phyloP scores from a whole-genome alignment of 2,888 invertebrate species.

The Drosophila nr. medialis region DNA sequence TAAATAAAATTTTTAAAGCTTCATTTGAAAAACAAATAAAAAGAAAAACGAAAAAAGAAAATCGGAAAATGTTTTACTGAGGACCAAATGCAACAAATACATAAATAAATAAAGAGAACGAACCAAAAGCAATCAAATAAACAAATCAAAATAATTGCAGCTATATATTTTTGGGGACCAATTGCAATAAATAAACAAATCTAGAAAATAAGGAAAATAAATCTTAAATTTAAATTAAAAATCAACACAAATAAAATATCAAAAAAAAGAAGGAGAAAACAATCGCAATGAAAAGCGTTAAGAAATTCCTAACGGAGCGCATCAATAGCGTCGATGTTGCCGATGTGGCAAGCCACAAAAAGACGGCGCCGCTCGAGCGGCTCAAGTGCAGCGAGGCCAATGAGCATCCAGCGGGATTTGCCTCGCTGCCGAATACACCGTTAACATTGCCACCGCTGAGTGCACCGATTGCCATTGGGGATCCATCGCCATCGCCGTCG shows the following conservation, averaged over 20 bases:
- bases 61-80: background rate
- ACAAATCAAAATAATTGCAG: background rate
- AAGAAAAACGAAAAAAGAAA: background rate
- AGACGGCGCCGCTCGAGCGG: slow-evolving; percentile 58
- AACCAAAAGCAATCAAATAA: slow-evolving; percentile 7
- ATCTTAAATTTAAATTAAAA: slow-evolving; percentile 9
- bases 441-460: slow-evolving; percentile 54
- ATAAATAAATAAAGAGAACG: background rate
- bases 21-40: background rate
- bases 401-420: slow-evolving; percentile 37
- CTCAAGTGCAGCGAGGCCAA: slow-evolving; percentile 51
- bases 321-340: slow-evolving; percentile 82
- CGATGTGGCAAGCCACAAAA: slow-evolving; percentile 53
- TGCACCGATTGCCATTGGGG: slow-evolving; percentile 68
- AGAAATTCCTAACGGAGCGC: slow-evolving; percentile 84
- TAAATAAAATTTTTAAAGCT: background rate
- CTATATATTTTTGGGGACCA: background rate
- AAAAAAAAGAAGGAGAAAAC: background rate
- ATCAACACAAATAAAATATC: slow-evolving; percentile 6
- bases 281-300: slow-evolving; percentile 82
- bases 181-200: slow-evolving; percentile 6
- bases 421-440: slow-evolving; percentile 69
- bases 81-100: slow-evolving; percentile 2
- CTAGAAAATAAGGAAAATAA: slow-evolving; percentile 14
- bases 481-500: slow-evolving; percentile 74